Base-by-base conservation (phyloP, 2,113 vertebrate species). In the Phrynosoma blainvillii region DNA sequence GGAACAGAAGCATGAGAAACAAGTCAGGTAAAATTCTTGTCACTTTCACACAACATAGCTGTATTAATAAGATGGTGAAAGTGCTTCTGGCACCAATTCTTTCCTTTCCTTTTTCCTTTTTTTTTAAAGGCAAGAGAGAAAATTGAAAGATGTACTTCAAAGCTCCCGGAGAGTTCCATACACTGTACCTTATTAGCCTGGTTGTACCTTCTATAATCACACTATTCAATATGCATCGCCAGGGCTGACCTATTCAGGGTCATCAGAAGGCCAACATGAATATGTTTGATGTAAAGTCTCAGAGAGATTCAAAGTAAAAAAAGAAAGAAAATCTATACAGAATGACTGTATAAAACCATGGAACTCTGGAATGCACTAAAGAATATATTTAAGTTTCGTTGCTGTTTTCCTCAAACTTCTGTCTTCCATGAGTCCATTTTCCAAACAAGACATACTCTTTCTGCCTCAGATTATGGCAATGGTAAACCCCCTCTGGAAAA, bases 101-200 rank as follows among this genome's bases (percentile, higher is more conserved):
- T 68, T 54, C 42, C 42, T 0, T 0, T 42, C 84, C 88, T 84
- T 83, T 87, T 91, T 52, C 40, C 42, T 0, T 84, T 85, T 87
- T 89, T 93, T 94, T 89, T 84, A 18, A 36, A 79, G 85, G 90
- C 92, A 91, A 84, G 91, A 91, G 0, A 76, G 95, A 96, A 96
- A 96, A 96, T 93, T 95, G 93, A 96, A 89, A 96, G 93, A 92
- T 92, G 92, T 92, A 93, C 92, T 95, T 97, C 96, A 96, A 96
- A 96, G 94, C 73, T 88, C 59, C 83, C 75, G 86, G 93, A 94
- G 84, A 95, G 85, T 90, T 94, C 91, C 87, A 90, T 74, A 92
- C 84, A 87, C 77, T 92, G 52, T 79, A 91, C 89, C 85, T 91
- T 91, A 94, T 93, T 96, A 95, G 88, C 79, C 90, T 71, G 20